Conservation (phyloP, 2,113 vertebrate genomes). For the Rhineura floridana region DNA sequence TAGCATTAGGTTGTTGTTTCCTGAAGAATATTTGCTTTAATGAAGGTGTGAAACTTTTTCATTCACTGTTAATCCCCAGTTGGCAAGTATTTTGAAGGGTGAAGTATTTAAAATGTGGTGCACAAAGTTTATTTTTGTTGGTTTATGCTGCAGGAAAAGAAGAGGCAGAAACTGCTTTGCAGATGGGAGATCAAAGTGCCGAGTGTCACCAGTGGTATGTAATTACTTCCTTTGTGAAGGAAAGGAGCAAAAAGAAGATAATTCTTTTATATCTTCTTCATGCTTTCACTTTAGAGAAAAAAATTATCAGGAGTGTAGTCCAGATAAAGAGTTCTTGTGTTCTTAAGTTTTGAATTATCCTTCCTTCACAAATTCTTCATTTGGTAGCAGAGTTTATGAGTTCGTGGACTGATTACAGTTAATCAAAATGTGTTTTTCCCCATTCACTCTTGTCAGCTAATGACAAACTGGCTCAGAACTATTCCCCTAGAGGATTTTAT, state of each 20-base stretch:
- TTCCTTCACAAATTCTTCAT: background rate
- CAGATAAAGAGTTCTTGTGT: background rate
- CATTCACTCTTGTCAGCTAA: background rate
- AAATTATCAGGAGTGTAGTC: background rate
- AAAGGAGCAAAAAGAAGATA: background rate
- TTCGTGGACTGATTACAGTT: slow-evolving; percentile 5
- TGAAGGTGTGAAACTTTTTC: background rate
- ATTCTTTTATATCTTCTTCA: background rate
- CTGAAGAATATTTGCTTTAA: background rate
- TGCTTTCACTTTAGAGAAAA: background rate
- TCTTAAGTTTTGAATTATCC: accelerated
- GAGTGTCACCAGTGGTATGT: slow-evolving; percentile 91
- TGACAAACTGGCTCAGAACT: background rate
- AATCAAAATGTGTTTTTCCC: background rate
- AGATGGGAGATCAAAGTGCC: slow-evolving; percentile 79
- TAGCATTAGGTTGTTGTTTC: background rate
- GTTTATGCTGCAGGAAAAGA: slow-evolving; percentile 80
- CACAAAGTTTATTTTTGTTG: background rate
- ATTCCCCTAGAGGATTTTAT: background rate
- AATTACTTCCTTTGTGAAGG: background rate
- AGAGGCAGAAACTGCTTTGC: slow-evolving; percentile 81
- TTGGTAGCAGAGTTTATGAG: background rate
- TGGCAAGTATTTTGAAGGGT: background rate
- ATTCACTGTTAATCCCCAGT: background rate
- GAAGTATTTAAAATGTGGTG: background rate